Evolutionary conservation across 2,888 invertebrate species (phyloP).

Genomic region (Euphydryas editha): DNA sequence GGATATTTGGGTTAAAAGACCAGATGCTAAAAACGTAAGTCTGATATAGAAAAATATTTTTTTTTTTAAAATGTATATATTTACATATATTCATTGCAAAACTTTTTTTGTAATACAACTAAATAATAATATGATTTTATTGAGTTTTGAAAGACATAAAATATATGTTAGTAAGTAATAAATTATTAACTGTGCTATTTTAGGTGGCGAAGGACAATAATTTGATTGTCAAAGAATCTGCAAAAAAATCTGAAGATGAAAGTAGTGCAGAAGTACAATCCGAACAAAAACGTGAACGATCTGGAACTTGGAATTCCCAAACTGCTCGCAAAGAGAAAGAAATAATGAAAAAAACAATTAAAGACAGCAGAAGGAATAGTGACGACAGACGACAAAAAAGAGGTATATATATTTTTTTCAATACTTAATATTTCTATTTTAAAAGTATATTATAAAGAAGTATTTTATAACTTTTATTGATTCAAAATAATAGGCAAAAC

Average conservation of each 20-base stretch:
- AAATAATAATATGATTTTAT: not conserved
- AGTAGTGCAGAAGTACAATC: constrained; percentile 40
- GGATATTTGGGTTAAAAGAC: constrained; percentile 88
- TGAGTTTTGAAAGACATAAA: not conserved
- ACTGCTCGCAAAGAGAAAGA: constrained; percentile 59
- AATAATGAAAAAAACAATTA: constrained; percentile 50
- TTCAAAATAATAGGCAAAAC: too few species aligned
- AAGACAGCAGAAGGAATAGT: constrained; percentile 62
- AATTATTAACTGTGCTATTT: constrained; percentile 33
- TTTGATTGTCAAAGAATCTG: constrained; percentile 17
- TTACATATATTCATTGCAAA: not conserved
- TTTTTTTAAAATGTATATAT: constrained; percentile 6
- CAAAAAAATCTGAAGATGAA: constrained; percentile 25
- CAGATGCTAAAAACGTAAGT: constrained; percentile 84
- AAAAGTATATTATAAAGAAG: too few species aligned
- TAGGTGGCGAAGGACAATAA: constrained; percentile 44
- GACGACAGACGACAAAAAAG: constrained; percentile 72
- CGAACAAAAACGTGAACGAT: constrained; percentile 78
- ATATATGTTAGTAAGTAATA: not conserved
- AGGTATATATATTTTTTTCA: constrained; percentile 47
- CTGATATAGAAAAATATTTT: constrained; percentile 11
- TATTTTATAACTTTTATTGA: too few species aligned
- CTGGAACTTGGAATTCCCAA: constrained; percentile 85
- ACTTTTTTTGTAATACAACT: not conserved
- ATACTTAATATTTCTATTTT: not conserved